Base-by-base conservation (phyloP, 1,140 invertebrate genomes). In the Sinella curviseta region DNA sequence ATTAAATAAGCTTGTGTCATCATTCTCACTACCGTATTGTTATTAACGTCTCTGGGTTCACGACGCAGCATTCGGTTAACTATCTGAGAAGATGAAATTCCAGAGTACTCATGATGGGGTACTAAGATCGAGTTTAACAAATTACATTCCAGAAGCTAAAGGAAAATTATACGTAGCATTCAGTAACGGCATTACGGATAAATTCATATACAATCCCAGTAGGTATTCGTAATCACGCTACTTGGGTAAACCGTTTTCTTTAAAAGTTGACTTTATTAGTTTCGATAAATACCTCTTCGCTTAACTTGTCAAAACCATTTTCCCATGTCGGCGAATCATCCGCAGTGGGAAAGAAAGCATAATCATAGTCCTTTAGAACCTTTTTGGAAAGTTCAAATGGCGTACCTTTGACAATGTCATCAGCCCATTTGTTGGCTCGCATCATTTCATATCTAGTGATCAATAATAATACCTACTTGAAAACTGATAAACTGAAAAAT, bases 1-100 rank as follows among this genome's bases (percentile, higher is more conserved):
- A 48, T 48, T 48, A 48, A 48, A 48, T 4, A 17, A 48, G 17
- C 4, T 48, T 48, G 39, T 8, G 39, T 48, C 4, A 8, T 48
- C n/a, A n/a, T n/a, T n/a, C n/a, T n/a, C n/a, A n/a, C n/a, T 70
- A 70, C 65, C 65, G 26, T 70, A 70, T 70, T 70, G 30, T 70
- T 70, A 70, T 70, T 70, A 1, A 3, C 28, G 31, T 70, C 65
- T 31, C 65, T 30, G 4, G 26, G 28, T n/a, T 70, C 65, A 3
- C 30, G 65, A 4, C 2, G 30, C 26, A 70, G 12, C 30, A 70
- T 70, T 33, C 65, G 30, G 30, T 70, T 70, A 1, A 70, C 4
- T 31, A 70, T 31, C 4, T 70, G 26, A 3, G 65, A 4, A 8
- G 65, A 3, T 31, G 26, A 30, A 33, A 70, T 70, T 4, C 57